Evolutionary conservation across 2,113 vertebrate species (phyloP).

Genomic region (Malurus cyaneus): DNA sequence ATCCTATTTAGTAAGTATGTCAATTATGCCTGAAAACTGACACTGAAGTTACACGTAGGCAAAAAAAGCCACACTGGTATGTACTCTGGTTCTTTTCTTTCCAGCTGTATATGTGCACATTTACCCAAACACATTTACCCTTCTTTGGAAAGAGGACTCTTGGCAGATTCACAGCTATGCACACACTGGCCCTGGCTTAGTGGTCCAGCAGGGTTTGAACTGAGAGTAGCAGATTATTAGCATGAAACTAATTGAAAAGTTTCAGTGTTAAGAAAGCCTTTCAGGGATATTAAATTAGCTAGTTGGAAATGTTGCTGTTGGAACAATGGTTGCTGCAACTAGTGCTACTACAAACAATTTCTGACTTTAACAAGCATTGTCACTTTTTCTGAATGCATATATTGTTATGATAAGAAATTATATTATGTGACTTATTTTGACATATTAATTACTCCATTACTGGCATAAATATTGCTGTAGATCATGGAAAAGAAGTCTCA

Average conservation of each 20-base stretch:
- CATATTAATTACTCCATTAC: neutral
- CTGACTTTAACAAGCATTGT: neutral
- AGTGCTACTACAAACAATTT: neutral
- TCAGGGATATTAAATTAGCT: neutral
- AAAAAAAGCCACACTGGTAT: neutral
- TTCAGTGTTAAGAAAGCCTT: neutral
- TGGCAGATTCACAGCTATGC: neutral
- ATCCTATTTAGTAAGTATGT: too few relatives aligned
- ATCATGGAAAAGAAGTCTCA: neutral
- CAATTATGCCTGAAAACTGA: neutral
- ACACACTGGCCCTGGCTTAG: neutral
- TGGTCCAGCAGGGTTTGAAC: neutral
- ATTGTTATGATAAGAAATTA: neutral
- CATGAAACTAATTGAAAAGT: neutral
- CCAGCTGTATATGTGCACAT: neutral
- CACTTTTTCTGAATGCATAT: neutral
- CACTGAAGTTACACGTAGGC: neutral
- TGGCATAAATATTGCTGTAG: neutral
- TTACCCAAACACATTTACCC: neutral
- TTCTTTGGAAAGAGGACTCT: neutral
- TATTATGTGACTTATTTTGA: slow-evolving; percentile 1
- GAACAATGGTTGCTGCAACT: neutral
- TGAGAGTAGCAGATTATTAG: neutral
- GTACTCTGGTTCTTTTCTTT: neutral
- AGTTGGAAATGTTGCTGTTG: neutral